These are phyloP conservation scores for Rotaria sp. DNA, from an alignment of 2,888 invertebrate genomes.

Conservation along the genomic window DNA sequence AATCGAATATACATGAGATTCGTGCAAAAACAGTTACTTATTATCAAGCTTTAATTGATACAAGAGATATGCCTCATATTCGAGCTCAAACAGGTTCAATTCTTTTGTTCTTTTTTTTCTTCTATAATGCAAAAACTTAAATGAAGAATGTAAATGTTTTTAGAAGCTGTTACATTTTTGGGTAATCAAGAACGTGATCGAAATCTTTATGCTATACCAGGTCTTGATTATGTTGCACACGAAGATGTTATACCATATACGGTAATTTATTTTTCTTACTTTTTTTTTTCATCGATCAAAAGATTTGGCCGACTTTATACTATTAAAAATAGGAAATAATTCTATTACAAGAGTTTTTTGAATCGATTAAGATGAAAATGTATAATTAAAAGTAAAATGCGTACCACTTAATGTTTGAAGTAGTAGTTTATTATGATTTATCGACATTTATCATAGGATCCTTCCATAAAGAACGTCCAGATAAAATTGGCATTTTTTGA, in stretches of 20 bases:
- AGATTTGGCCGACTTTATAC: too few species aligned
- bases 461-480: too few species aligned
- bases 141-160: neutral
- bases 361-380: neutral
- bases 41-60: conserved; percentile 94
- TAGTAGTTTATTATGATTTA: neutral
- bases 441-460: neutral
- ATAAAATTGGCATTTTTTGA: too few species aligned
- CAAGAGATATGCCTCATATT: conserved; percentile 89
- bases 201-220: conserved; percentile 85
- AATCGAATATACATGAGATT: neutral
- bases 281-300: too few species aligned
- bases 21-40: conserved; percentile 67
- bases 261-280: neutral
- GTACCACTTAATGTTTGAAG: too few species aligned
- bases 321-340: neutral
- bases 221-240: conserved; percentile 83
- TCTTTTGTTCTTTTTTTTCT: neutral
- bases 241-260: conserved; percentile 92
- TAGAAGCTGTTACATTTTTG: conserved; percentile 90
- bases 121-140: too few species aligned
- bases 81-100: conserved; percentile 69
- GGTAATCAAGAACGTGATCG: conserved; percentile 92
- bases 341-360: neutral
- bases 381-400: too few species aligned